Base-by-base conservation (phyloP, 1,140 invertebrate genomes). In the Formica exsecta region DNA sequence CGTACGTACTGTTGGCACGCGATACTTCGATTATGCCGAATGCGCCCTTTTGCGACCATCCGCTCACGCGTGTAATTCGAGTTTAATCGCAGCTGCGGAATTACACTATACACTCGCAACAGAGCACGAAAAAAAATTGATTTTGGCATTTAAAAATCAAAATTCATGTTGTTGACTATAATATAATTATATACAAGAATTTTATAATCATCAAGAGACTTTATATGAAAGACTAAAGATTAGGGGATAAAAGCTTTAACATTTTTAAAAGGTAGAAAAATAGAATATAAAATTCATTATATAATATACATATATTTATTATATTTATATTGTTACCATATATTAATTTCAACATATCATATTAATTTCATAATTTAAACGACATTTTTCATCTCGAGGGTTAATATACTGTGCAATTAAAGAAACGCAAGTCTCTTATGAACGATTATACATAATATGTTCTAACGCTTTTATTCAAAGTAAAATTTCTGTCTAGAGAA, bases 1-100 rank as follows among this genome's bases (percentile, higher is more conserved):
- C 86, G 89, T 88, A 88, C 83, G 57, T 54, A 87, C 57, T 41
- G 64, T 36, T 59, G 38, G 81, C 89, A 91, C 89, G 89, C 89
- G 89, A 91, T 91, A 91, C 86, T 84, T 90, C 89, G 89, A 91
- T 91, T 91, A 91, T 87, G 86, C 71, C 64, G 71, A 90, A 88
- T 90, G 88, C 81, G 64, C 75, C 74, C 84, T 87, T 89, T 89
- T 74, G 74, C 88, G 76, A 57, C 68, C 57, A 59, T 65, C 25
- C 68, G 61, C 61, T 62, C 36, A 75, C 32, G 75, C 75, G 44
- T 65, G 70, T 71, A 85, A 89, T 81, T 80, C 75, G n/a, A 81
- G 66, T 81, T 64, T 76, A 62, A 66, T 81, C 77, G 77, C 25
- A 36, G 8, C 29, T n/a, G 41, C 29, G 48, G 19, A 80, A 80